Percentiles rank a stretch among this genome's conserved stretches.
These are phyloP conservation scores for Trissolcus brochymenae DNA, from an alignment of 2,888 invertebrate species.

Conservation along the genomic window DNA sequence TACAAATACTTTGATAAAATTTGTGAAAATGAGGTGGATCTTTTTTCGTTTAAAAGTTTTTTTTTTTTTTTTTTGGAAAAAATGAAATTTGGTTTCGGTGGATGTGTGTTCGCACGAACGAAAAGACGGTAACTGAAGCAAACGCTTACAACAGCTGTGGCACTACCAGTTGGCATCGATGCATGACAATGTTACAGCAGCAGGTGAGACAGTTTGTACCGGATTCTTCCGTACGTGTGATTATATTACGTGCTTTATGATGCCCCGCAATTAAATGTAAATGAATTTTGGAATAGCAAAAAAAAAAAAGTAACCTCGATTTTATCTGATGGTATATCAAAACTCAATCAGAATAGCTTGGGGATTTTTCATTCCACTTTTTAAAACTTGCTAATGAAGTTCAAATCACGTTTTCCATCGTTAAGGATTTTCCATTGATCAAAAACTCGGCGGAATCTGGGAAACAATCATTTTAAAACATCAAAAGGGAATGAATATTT, in stretches of 20 bases:
- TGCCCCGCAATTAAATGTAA: slow-evolving; percentile 15
- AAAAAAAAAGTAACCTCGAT: slow-evolving; percentile 6
- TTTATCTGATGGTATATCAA: not conserved
- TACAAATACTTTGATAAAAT: no score
- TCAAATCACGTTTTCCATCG: not conserved
- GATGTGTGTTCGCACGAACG: slow-evolving; percentile 61
- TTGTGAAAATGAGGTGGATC: no score
- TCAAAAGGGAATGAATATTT: no score
- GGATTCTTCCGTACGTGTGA: slow-evolving; percentile 46
- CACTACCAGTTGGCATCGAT: slow-evolving; percentile 61
- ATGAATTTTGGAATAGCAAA: slow-evolving; percentile 10
- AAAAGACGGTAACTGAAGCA: slow-evolving; percentile 65
- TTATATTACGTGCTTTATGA: slow-evolving; percentile 24
- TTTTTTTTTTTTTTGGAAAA: slow-evolving; percentile 12
- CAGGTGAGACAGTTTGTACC: slow-evolving; percentile 69
- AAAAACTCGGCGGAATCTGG: no score
- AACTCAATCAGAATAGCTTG: no score
- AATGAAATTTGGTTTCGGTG: slow-evolving; percentile 4
- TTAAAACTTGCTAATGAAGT: no score
- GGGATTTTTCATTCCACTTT: no score
- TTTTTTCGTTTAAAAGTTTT: no score
- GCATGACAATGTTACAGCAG: slow-evolving; percentile 64
- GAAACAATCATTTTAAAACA: no score
- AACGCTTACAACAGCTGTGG: slow-evolving; percentile 66
- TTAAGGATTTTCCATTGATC: not conserved